Evolutionary conservation across 1,140 invertebrate species (phyloP).

Genomic region (Drosophila obscura): DNA sequence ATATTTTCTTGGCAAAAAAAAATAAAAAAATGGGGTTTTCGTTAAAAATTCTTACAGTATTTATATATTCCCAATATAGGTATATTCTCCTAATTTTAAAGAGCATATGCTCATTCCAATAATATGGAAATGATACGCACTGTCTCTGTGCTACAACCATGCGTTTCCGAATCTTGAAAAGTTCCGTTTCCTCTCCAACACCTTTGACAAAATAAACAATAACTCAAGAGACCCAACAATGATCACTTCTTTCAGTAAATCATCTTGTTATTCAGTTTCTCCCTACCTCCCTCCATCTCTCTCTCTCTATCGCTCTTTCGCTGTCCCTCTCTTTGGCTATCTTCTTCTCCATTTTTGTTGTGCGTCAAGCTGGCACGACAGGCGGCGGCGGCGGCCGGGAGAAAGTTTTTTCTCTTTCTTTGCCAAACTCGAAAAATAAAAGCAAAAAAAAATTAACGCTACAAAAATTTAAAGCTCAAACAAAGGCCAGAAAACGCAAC

Average conservation of each 20-base stretch:
- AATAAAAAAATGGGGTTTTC: too few species aligned
- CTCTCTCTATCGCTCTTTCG: conserved; percentile 20
- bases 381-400: conserved; percentile 39
- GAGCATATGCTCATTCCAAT: not conserved
- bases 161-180: conserved; percentile 37
- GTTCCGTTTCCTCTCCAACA: conserved; percentile 67
- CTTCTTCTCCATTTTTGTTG: conserved; percentile 32
- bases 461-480: conserved; percentile 51
- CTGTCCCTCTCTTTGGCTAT: conserved; percentile 26
- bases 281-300: conserved; percentile 6
- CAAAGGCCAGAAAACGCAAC: conserved; percentile 63
- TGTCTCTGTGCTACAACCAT: conserved; percentile 11
- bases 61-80: too few species aligned
- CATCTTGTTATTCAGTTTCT: conserved; percentile 69
- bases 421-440: conserved; percentile 56
- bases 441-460: conserved; percentile 57
- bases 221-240: conserved; percentile 59
- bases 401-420: conserved; percentile 74
- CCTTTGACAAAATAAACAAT: conserved; percentile 72
- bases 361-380: conserved; percentile 73
- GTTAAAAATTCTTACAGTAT: too few species aligned
- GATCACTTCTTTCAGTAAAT: conserved; percentile 70
- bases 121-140: conserved; percentile 13
- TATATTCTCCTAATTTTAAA: too few species aligned
- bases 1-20: too few species aligned